Evolutionary conservation across 2,888 invertebrate genomes (phyloP), one percentile per base, ranked within the genome.

Genomic region (Scaptomyza reducta): DNA sequence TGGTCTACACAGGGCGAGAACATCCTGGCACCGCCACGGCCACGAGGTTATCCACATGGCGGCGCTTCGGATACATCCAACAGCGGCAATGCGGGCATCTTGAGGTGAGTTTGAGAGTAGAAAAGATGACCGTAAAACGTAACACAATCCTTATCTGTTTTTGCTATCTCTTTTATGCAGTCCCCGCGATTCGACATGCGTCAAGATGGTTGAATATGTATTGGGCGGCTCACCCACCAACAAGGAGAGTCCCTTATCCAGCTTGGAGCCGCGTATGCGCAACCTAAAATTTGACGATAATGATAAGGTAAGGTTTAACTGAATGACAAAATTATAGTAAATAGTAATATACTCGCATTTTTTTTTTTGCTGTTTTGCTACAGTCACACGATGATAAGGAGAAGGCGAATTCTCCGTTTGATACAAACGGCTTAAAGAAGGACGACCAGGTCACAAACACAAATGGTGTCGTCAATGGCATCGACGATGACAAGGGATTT

Each of bases 171-270:
- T 9, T n/a, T 10, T 22, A 5, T 22, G 22, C 3, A 96, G 96
- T 47, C 97, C 97, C 46, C 94, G 97, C 73, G 97, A 98, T 91
- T 97, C 98, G 79, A 97, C 97, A 69, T 94, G 95, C 79, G 97
- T 98, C 81, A 98, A 98, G 94, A 99, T 99, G 98, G 99, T 98
- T 57, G 99, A 99, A 93, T 99, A 98, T 92, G 98, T 99, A 65
- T 94, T 99, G 87, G 97, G 98, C 77, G 97, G 96, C 74, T 97
- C 97, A 72, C 97, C 97, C 22, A 97, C 97, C 79, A 94, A 94
- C 84, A 95, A 95, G 91, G 95, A 95, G 85, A 91, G 92, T 67
- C 93, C 93, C 77, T 90, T 93, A 74, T 92, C 92, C 33, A 92
- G 92, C 9, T 89, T 95, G 68, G 95, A 95, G 85, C 94, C 94